Base-by-base conservation (phyloP, 2,113 vertebrate genomes). In the Protobothrops flavoviridis region DNA sequence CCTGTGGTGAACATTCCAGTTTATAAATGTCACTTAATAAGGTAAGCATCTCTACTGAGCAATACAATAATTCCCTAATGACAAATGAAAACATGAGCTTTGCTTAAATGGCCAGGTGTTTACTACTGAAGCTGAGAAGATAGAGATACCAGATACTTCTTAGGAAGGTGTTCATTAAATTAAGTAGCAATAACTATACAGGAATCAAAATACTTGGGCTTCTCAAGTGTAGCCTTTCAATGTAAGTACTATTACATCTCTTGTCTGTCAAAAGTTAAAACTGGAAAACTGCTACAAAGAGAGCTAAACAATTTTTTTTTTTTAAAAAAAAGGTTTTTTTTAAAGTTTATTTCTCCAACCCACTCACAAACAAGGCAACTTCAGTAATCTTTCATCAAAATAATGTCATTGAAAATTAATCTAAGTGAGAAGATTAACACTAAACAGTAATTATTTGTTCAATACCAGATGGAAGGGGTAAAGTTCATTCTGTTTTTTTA, bases 391-490 rank as follows among this genome's bases (percentile, higher is more conserved):
- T 55, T 89, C 59, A 59, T 91, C 90, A 85, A 81, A 91, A 89
- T 89, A 90, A 86, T 48, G 52, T 86, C 24, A 55, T 17, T 89
- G 55, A 53, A 12, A 12, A 11, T 86, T 86, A 61, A 61, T 86
- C 52, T 93, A 53, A 86, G 20, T 81, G 81, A 92, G 89, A 33
- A 92, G 43, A 91, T 59, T 85, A 93, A 24, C 87, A 59, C n/a
- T 52, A 43, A 39, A 45, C n/a, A 52, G 26, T 86, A 52, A 92
- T 94, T 94, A 53, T 90, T 94, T 94, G 74, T 48, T 92, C 74
- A 89, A 45, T 43, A 12, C 87, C 56, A 90, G 69, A 89, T 61
- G 87, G 91, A 45, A 23, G 87, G 53, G 17, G 39, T 43, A 56
- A 55, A n/a, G 53, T 56, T 17, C 29, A 57, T 55, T 91, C n/a